phyloP scores from a whole-genome alignment of 2,113 vertebrate genomes.

The Dromas ardeola region DNA sequence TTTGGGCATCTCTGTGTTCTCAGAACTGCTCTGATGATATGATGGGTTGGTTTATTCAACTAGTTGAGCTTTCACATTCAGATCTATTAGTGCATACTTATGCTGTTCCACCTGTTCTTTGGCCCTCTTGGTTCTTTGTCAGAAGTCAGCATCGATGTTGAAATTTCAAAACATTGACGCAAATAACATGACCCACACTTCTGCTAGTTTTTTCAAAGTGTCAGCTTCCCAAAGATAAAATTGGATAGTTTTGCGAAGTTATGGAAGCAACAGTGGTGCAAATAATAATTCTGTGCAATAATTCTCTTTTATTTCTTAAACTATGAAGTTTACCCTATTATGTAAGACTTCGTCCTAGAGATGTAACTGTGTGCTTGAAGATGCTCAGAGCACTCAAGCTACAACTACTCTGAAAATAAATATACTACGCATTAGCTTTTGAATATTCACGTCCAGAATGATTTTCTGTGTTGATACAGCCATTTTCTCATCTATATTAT shows the following conservation, averaged over 20 bases:
- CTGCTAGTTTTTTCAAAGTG: not conserved
- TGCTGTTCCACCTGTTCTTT: not conserved
- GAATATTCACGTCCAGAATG: constrained; percentile 3
- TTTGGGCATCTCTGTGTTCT: not conserved
- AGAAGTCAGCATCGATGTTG: not conserved
- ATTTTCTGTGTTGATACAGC: not conserved
- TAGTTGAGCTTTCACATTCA: not conserved
- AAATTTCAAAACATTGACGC: not conserved
- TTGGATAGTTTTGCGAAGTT: not conserved
- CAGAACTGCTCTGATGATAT: not conserved
- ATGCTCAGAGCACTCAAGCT: not conserved
- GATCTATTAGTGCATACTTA: not conserved
- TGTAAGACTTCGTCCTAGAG: not conserved
- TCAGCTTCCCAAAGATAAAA: not conserved
- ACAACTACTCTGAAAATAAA: not conserved
- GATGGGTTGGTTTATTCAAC: not conserved
- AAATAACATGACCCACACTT: constrained; percentile 8
- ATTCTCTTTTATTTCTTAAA: not conserved
- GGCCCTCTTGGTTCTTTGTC: not conserved
- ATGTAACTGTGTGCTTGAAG: not conserved
- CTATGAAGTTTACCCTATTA: not conserved
- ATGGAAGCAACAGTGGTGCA: not conserved
- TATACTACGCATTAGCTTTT: not conserved
- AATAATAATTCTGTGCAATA: not conserved
- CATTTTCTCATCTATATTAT: not conserved